Percentiles rank a stretch among this genome's conserved stretches.
phyloP scores from a whole-genome alignment of 2,797 vertebrate genomes.

The Myiotriccus ornatus region DNA sequence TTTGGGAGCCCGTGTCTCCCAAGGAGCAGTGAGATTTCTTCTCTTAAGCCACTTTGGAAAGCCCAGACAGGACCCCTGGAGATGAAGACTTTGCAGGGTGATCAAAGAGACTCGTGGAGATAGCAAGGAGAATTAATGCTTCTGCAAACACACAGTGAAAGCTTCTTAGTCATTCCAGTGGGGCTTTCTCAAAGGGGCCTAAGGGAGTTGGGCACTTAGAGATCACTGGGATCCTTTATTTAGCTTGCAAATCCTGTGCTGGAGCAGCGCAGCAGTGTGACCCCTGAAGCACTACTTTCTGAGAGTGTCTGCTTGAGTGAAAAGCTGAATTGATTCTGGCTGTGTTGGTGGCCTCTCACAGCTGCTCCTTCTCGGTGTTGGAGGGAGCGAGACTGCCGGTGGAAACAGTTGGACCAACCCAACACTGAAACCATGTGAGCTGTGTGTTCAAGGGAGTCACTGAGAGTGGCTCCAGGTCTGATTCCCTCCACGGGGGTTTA shows the following conservation, averaged over 20 bases:
- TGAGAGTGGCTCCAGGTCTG: neutral
- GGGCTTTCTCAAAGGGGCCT: neutral
- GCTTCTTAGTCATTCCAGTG: neutral
- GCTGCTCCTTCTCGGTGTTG: neutral
- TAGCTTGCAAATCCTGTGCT: neutral
- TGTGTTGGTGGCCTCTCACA: constrained; percentile 1
- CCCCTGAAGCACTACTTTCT: neutral
- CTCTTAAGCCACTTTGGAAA: neutral
- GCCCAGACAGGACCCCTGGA: neutral
- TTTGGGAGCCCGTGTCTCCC: neutral
- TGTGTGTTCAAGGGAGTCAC: rapidly evolving
- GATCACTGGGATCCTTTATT: constrained; percentile 3
- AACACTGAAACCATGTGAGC: rapidly evolving
- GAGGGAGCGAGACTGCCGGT: neutral
- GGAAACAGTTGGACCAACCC: neutral
- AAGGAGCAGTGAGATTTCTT: neutral
- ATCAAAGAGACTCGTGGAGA: constrained; percentile 10
- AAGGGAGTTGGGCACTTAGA: constrained; percentile 46
- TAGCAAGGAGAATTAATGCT: constrained; percentile 32
- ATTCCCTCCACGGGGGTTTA: neutral
- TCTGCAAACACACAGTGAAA: neutral
- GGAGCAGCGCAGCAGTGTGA: neutral
- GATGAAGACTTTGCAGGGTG: constrained; percentile 20
- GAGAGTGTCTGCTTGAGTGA: neutral
- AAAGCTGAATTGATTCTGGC: constrained; percentile 39